Conservation (phyloP, 2,888 invertebrate species). For the Cheilosia pagana region DNA sequence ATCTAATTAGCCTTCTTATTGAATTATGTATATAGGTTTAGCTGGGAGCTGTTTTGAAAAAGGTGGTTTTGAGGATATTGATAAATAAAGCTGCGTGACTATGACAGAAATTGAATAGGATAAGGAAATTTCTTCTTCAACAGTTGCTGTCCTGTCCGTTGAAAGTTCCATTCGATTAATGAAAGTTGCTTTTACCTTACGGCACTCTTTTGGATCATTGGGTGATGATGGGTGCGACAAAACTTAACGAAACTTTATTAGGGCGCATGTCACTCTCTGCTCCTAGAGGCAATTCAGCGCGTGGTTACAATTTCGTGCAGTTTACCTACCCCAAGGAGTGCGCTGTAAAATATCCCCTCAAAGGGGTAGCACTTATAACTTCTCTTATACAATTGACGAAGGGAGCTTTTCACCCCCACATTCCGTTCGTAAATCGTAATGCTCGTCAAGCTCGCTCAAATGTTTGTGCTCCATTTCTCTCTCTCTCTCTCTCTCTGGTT, state of each 20-base stretch:
- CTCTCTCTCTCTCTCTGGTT: constrained; percentile 10
- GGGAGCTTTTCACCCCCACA: neutral
- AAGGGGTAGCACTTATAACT: neutral
- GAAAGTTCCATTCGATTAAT: constrained; percentile 52
- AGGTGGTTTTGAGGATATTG: too few relatives aligned
- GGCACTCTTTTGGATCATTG: constrained; percentile 23
- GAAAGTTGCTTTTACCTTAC: constrained; percentile 44
- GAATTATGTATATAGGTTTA: too few relatives aligned
- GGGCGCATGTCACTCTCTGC: constrained; percentile 44
- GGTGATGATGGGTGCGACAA: constrained; percentile 74
- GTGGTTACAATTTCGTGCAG: constrained; percentile 35
- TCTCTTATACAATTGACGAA: constrained; percentile 52
- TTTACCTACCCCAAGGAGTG: neutral
- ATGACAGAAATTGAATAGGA: too few relatives aligned
- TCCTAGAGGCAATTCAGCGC: constrained; percentile 26
- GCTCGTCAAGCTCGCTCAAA: neutral
- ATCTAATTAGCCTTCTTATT: too few relatives aligned
- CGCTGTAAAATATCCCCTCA: constrained; percentile 23
- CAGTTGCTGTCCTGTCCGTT: constrained; percentile 28
- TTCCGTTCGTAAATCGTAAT: neutral
- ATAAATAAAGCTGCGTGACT: too few relatives aligned
- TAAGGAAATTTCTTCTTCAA: neutral
- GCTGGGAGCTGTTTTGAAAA: too few relatives aligned
- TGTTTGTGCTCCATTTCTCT: neutral
- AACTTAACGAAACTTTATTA: constrained; percentile 47